These are phyloP conservation scores for Bellardia bayeri DNA, from an alignment of 2,888 invertebrate species.

Conservation along the genomic window DNA sequence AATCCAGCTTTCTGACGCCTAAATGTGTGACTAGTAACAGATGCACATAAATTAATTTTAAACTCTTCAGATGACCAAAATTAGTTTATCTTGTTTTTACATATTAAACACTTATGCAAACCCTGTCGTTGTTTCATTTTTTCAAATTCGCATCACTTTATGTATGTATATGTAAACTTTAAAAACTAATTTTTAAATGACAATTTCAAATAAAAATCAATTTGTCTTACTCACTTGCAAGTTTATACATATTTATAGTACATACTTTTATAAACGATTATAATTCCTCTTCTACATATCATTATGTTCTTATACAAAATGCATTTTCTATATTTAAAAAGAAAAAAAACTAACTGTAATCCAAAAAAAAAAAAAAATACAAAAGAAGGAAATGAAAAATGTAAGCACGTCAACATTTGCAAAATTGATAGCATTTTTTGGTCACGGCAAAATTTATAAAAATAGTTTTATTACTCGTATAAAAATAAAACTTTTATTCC, in stretches of 20 bases:
- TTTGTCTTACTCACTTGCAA: slow-evolving; percentile 8
- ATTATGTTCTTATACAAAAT: not conserved
- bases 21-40: no score
- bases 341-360: not conserved
- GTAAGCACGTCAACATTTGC: slow-evolving; percentile 34
- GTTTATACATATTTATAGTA: not conserved
- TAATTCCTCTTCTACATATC: not conserved
- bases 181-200: not conserved
- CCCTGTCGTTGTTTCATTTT: no score
- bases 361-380: not conserved
- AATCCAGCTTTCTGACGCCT: no score
- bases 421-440: slow-evolving; percentile 45
- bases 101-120: not conserved
- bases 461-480: slow-evolving; percentile 13
- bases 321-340: not conserved
- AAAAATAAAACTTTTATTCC: slow-evolving; percentile 28
- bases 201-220: slow-evolving; percentile 6
- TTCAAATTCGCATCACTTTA: no score
- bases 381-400: slow-evolving; percentile 32
- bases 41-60: no score
- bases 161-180: not conserved
- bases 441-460: slow-evolving; percentile 28
- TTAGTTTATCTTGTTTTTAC: not conserved
- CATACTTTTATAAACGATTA: not conserved
- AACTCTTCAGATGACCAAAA: no score